Evolutionary conservation across 2,797 vertebrate species (phyloP), one percentile per base, ranked within the genome.

Genomic region (Sebastes flavidus): DNA sequence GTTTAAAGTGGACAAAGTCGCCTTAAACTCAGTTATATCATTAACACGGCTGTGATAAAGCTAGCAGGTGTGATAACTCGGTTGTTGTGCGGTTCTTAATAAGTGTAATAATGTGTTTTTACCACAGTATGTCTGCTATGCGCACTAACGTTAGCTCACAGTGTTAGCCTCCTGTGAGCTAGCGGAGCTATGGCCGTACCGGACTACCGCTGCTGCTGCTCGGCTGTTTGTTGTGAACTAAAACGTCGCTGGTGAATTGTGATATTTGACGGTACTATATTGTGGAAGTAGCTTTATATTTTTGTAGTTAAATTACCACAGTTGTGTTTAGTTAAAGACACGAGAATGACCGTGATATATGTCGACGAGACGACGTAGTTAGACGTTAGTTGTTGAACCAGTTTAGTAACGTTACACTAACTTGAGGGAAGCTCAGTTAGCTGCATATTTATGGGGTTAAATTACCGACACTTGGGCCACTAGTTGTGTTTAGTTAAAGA

Each of bases 1-100:
- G 14, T 80, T 74, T 74, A 90, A 94, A 94, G 90, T 92, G 65
- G 3, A 56, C 11, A 88, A 95, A 95, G 91, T 95, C 72, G 38
- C 18, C 1, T 38, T 30, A 90, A 94, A 95, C 87, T 94, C 27
- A 2, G 2, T 18, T n/a, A 4, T 20, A 14, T 1, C 14, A 8
- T n/a, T 49, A 1, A 25, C 6, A 0, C 2, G 6, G 2, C 1
- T 29, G 2, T 0, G 25, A 9, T 9, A 6, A 42, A 56, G 29
- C 22, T 18, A 6, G 1, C 3, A 2, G 0, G 9, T 16, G 0
- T 7, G 18, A 3, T 29, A 27, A 25, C 5, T 0, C 2, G 1
- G 20, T n/a, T 49, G 27, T 72, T 80, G n/a, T 55, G 2, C 1
- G 18, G 7, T 2, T 25, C 22, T 8, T 10, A 84, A 77, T 25